Evolutionary conservation across 2,113 vertebrate genomes (phyloP).

Genomic region (Azemiops feae): DNA sequence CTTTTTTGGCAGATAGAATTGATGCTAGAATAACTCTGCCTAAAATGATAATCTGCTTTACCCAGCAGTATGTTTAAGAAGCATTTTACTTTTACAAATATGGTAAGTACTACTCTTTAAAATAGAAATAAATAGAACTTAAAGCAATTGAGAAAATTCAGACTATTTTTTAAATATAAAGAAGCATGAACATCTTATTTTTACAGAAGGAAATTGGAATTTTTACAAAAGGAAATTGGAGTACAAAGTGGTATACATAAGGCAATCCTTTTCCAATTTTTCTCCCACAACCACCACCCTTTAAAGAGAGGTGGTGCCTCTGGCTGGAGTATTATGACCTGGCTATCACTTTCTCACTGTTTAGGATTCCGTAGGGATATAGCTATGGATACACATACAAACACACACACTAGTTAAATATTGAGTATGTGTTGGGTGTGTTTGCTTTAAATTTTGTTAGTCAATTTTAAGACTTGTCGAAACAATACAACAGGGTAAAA

Average conservation of each 20-base stretch:
- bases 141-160: neutral
- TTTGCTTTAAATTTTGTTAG: neutral
- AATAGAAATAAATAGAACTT: neutral
- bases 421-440: too few relatives aligned
- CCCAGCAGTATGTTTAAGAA: slow-evolving; percentile 14
- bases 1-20: slow-evolving; percentile 4
- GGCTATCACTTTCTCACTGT: neutral
- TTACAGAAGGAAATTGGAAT: neutral
- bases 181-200: neutral
- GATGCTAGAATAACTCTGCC: neutral
- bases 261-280: neutral
- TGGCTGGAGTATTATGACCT: neutral
- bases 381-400: too few relatives aligned
- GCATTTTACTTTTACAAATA: slow-evolving; percentile 42
- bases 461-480: neutral
- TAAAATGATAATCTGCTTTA: slow-evolving; percentile 33
- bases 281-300: neutral
- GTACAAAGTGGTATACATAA: neutral
- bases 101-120: slow-evolving; percentile 25
- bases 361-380: neutral
- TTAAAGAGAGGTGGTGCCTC: neutral
- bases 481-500: neutral
- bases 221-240: neutral
- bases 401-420: too few relatives aligned
- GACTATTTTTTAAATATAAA: neutral